These are phyloP conservation scores for Gavia stellata DNA, from an alignment of 2,113 vertebrate species.

Conservation along the genomic window DNA sequence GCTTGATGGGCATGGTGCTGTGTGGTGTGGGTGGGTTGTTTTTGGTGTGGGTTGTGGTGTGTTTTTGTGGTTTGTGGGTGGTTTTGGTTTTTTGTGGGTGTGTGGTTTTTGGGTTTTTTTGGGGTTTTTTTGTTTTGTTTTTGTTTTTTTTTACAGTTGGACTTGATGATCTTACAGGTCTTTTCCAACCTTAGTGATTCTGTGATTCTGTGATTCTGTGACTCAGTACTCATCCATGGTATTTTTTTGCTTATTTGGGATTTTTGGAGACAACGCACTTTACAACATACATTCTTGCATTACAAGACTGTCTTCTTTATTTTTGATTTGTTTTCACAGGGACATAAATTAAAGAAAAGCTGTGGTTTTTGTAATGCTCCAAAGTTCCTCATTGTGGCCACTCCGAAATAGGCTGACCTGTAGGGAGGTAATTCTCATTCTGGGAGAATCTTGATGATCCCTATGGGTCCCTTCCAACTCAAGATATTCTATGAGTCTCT, in stretches of 20 bases:
- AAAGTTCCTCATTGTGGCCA: neutral
- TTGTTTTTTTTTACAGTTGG: no score
- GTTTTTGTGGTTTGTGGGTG: no score
- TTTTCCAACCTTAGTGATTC: no score
- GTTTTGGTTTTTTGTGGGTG: no score
- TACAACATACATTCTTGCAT: neutral
- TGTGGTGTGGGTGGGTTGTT: no score
- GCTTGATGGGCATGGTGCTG: no score
- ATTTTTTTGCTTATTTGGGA: neutral
- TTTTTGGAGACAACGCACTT: neutral
- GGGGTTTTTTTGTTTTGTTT: no score
- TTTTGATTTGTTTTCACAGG: neutral
- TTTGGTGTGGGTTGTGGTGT: no score
- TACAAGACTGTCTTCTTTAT: neutral
- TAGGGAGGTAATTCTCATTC: neutral
- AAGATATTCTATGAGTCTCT: neutral
- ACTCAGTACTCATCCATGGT: fast-evolving
- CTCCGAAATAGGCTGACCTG: neutral
- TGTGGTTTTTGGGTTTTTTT: no score
- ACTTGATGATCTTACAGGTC: no score
- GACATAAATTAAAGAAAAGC: neutral
- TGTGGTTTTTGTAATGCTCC: neutral
- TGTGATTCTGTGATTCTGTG: no score
- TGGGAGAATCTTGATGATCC: neutral
- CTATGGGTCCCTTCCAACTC: neutral